Percentiles rank a stretch among this genome's conserved stretches.
These are phyloP conservation scores for Tachina grossa DNA, from an alignment of 2,888 invertebrate genomes.

Conservation along the genomic window DNA sequence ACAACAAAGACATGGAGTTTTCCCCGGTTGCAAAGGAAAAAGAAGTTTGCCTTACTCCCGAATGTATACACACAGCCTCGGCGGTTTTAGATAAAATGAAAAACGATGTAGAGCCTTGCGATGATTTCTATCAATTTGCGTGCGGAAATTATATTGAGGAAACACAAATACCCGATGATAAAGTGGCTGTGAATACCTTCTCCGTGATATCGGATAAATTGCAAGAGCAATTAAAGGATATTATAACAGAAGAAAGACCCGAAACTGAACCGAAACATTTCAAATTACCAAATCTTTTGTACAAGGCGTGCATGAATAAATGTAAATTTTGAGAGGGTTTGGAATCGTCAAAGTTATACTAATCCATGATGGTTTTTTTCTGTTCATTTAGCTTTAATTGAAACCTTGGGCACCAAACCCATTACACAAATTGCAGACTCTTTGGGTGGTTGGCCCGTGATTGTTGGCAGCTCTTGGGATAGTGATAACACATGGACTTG, in stretches of 20 bases:
- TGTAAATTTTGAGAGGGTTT: background rate
- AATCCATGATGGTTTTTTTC: background rate
- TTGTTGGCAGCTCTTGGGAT: constrained; percentile 90
- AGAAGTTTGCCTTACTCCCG: constrained; percentile 87
- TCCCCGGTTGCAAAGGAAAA: constrained; percentile 10
- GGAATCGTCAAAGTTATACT: background rate
- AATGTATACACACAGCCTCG: constrained; percentile 90
- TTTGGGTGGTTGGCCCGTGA: constrained; percentile 97
- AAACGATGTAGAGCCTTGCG: constrained; percentile 87
- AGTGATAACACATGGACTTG: constrained; percentile 88
- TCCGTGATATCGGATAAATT: constrained; percentile 82
- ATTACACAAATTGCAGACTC: constrained; percentile 87
- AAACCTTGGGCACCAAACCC: constrained; percentile 89
- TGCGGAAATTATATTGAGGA: constrained; percentile 88
- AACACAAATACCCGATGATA: constrained; percentile 89
- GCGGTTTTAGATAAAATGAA: constrained; percentile 88
- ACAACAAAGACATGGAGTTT: constrained; percentile 54
- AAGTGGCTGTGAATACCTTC: constrained; percentile 82
- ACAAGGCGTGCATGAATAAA: constrained; percentile 81
- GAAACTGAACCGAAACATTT: constrained; percentile 81
- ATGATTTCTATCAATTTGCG: constrained; percentile 90
- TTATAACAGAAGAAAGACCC: constrained; percentile 80
- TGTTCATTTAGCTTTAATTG: constrained; percentile 88
- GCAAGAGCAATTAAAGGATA: constrained; percentile 82
- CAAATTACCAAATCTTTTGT: constrained; percentile 82